Base-by-base conservation (phyloP, 2,888 invertebrate genomes). In the Rhamphomyia laevipes region DNA sequence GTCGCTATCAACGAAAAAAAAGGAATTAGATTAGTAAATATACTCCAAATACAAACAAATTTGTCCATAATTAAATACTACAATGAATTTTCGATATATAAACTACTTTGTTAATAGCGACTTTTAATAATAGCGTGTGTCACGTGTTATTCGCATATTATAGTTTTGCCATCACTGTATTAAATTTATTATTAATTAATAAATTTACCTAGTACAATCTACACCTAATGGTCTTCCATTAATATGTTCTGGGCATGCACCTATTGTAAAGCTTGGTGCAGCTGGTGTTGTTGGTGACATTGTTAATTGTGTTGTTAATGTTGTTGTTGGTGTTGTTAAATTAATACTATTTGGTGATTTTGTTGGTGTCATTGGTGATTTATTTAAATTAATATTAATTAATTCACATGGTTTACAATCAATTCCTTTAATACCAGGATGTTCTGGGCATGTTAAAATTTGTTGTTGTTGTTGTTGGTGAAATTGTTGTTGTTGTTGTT, bases 221-320 rank as follows among this genome's bases (percentile, higher is more conserved):
- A 92, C 88, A 45, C 93, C 94, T 57, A 90, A 86, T 1, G 91
- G 90, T 56, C 93, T 77, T 41, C 94, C 95, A 64, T 91, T 92
- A 56, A 94, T 84, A 69, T 95, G 95, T 63, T 95, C 92, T 21
- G 93, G 89, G 69, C 93, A 93, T 37, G 92, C 90, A 41, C 91
- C 90, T 71, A 91, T 91, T 65, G 91, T 90, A 54, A 91, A 71
- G 52, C 68, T 69, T 2, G 57, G 54, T 21, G 56, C 53, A 42
- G 54, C 49, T 53, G 56, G 53, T 10, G 51, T 49, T 21, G 49
- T 50, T 16, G 60, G 61, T 40, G 60, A 58, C 43, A 56, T 57
- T 17, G 63, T 49, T 50, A 59, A 51, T 18, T 43, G 51, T 18
- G 21, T 4, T 50, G 46, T 51, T 43, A 57, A 58, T 47, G 59